Percentiles rank a stretch among this genome's conserved stretches.
These are phyloP conservation scores for Clusia tigrina DNA, from an alignment of 2,888 invertebrate genomes.

Conservation along the genomic window DNA sequence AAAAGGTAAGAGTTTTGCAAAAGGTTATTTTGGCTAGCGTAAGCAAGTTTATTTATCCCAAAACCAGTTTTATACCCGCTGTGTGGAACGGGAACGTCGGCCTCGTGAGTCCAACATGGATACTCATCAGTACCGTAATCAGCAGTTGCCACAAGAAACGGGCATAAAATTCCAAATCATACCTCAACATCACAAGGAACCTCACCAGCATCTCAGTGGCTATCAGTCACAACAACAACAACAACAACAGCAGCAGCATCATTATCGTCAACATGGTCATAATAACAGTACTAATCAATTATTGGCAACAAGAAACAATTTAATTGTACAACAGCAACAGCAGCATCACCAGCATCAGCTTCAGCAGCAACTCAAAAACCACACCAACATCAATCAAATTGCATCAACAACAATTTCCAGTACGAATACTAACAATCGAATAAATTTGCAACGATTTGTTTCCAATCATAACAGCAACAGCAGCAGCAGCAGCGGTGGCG, in stretches of 20 bases:
- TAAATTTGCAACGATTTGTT: conserved; percentile 59
- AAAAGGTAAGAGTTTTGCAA: conserved; percentile 50
- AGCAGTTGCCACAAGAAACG: conserved; percentile 56
- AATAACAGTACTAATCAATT: conserved; percentile 41
- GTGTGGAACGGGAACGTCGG: conserved; percentile 61
- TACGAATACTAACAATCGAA: conserved; percentile 50
- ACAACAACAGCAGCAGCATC: conserved; percentile 50
- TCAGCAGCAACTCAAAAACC: conserved; percentile 44
- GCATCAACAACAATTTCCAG: conserved; percentile 32
- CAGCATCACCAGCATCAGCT: conserved; percentile 52
- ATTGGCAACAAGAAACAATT: conserved; percentile 55
- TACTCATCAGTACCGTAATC: conserved; percentile 49
- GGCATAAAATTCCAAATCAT: conserved; percentile 63
- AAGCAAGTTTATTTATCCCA: not conserved
- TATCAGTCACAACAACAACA: conserved; percentile 47
- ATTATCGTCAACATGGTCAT: conserved; percentile 28
- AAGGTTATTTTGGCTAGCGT: not conserved
- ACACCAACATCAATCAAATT: conserved; percentile 41
- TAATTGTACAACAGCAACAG: conserved; percentile 56
- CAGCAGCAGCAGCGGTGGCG: conserved; percentile 33
- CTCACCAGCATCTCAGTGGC: conserved; percentile 41
- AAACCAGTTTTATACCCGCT: conserved; percentile 60
- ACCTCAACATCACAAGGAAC: conserved; percentile 54
- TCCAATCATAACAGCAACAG: conserved; percentile 53
- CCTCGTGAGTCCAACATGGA: conserved; percentile 52